phyloP scores from a whole-genome alignment of 30 jellyfish, hydroid and myxozoan species.

The Calvadosia cruxmelitensis region DNA sequence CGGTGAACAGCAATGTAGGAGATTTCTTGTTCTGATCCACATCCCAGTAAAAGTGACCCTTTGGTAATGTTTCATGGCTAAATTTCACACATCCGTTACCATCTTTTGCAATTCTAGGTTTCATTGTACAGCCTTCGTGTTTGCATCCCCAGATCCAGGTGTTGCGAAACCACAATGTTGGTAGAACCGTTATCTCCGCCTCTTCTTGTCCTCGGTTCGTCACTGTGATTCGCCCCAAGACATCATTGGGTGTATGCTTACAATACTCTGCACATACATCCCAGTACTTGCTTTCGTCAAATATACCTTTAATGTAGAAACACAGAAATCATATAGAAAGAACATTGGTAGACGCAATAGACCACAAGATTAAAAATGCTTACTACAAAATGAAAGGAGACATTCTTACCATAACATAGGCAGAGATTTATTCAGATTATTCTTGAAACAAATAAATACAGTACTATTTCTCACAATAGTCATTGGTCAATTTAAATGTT shows the following conservation, averaged over 20 bases:
- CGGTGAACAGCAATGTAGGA: slow-evolving; percentile 78
- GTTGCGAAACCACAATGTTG: slow-evolving; percentile 84
- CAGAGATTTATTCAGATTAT: no score
- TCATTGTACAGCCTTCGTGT: slow-evolving; percentile 90
- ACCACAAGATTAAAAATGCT: no score
- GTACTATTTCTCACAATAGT: no score
- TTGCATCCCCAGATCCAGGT: slow-evolving; percentile 96
- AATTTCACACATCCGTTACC: slow-evolving; percentile 44
- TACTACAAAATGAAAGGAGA: no score
- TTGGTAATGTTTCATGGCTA: slow-evolving; percentile 58
- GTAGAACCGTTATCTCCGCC: slow-evolving; percentile 57
- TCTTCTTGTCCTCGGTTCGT: slow-evolving; percentile 71
- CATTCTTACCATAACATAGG: no score
- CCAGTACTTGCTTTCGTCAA: slow-evolving; percentile 55
- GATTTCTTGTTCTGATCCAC: slow-evolving; percentile 44
- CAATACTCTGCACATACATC: slow-evolving; percentile 86
- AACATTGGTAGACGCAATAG: no score
- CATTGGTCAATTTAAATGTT: no score
- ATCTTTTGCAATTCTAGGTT: slow-evolving; percentile 49
- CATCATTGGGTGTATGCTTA: slow-evolving; percentile 49
- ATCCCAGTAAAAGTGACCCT: slow-evolving; percentile 56
- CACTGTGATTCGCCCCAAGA: slow-evolving; percentile 61
- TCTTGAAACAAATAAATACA: no score
- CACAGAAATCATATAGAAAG: no score
- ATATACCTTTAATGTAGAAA: no score